Base-by-base conservation (phyloP, 2,888 invertebrate genomes). In the Aromia moschata region DNA sequence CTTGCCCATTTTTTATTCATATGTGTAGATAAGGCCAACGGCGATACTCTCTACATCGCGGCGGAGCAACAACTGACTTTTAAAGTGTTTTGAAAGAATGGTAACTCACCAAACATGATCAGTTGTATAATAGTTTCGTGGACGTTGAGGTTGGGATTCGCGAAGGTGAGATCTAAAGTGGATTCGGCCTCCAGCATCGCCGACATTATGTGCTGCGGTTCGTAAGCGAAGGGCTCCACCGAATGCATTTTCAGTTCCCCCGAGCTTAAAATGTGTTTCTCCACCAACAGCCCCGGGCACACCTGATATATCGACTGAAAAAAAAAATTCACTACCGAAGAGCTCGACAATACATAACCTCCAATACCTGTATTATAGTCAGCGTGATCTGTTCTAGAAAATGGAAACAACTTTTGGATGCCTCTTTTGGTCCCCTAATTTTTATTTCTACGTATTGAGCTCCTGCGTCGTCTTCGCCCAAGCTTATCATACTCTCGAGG, bases 331-430 rank as follows among this genome's bases (percentile, higher is more conserved):
- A 10, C 7, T n/a, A n/a, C n/a, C 2, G 9, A 47, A 52, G 4
- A 16, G 30, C 33, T 3, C 5, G 5, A 25, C 4, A 25, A 25
- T 5, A 25, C 5, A 25, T 33, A 33, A 33, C 5, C 33, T 2
- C 1, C 12, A 18, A 45, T 74, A 86, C 86, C 76, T 85, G 84
- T 69, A 87, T 86, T 16, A 89, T 81, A 41, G 87, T 84, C 52
- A 84, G 84, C 11, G 87, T 78, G 61, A 90, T 82, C 70, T 90
- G 87, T 70, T 89, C 88, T 60, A 90, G 80, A 74, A 91, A 88
- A 69, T 87, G 87, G 75, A 90, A 91, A 73, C 86, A 86, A 46
- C 84, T 83, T 20, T 82, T 77, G 9, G 84, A 82, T 12, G 83
- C 80, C 14, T 84, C 82, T 11, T 81, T 80, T 17, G 89, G 87